Percentiles rank a stretch among this genome's conserved stretches.
Conservation (phyloP, 1,140 invertebrate genomes). For the Araneus ventricosus region DNA sequence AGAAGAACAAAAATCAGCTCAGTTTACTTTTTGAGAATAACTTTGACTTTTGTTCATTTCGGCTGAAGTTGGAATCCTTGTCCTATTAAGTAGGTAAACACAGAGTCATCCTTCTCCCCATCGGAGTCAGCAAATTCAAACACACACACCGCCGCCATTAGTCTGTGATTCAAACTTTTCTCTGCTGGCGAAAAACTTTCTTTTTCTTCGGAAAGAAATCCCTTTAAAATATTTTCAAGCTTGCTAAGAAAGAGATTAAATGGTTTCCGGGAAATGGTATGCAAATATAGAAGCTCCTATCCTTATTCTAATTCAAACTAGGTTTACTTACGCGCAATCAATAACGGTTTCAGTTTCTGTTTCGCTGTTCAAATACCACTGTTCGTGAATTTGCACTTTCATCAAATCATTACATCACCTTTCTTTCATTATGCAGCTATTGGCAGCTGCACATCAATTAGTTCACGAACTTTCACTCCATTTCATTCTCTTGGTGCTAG, state of each 20-base stretch:
- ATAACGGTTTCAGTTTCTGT: conserved; percentile 5
- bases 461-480: neutral
- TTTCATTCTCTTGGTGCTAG: neutral
- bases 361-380: conserved; percentile 2
- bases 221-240: neutral
- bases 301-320: conserved; percentile 4
- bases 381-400: neutral
- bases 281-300: conserved; percentile 19
- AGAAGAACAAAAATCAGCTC: neutral
- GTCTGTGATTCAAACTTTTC: conserved; percentile 9
- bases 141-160: conserved; percentile 14
- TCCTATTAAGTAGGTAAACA: conserved; percentile 48
- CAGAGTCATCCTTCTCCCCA: neutral
- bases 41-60: conserved; percentile 41
- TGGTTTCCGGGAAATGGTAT: conserved; percentile 58
- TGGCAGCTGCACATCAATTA: neutral
- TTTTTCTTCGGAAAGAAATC: neutral
- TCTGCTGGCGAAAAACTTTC: neutral
- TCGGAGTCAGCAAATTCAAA: conserved; percentile 51
- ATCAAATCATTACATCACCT: neutral
- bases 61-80: conserved; percentile 34
- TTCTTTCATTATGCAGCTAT: neutral
- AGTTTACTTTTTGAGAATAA: neutral
- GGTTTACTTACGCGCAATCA: conserved; percentile 27
- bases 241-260: neutral